Base-by-base conservation (phyloP, 2,113 vertebrate species). In the Formicarius rufipectus region DNA sequence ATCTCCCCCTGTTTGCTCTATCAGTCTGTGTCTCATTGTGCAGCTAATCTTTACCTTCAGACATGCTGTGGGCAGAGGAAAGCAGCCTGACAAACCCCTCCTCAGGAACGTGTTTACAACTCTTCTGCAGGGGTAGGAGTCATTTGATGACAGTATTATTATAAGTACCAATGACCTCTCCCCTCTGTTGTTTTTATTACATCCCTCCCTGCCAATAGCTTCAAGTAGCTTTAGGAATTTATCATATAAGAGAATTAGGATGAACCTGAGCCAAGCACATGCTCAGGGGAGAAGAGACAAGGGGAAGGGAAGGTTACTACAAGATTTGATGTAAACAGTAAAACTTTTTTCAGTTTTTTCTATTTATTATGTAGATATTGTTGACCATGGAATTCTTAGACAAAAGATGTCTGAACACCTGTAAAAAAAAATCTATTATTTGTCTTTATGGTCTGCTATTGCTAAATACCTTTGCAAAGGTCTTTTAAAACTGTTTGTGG, bases 251-350 rank as follows among this genome's bases (percentile, higher is more conserved):
- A 91, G 80, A 91, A 91, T 91, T 82, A 91, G 49, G 53, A 81
- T 73, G 52, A 96, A 82, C 23, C 10, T 4, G 40, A 79, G 62
- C 56, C 93, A 89, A 87, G 21, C 40, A 44, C 59, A 15, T 35
- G 3, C 11, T 0, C 0, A 7, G 7, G 16, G 4, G 3, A n/a
- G 6, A 33, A 25, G 12, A 64, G 50, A 58, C 60, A 6, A 4
- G 2, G 7, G 12, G n/a, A 66, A 58, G 5, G 33, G 28, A 58
- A 77, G 63, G 21, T 60, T 71, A 59, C 35, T 74, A 8, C 12
- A 37, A 27, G 6, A 17, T 14, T 18, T 78, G 16, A 42, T 84
- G 16, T 55, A 67, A 58, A 6, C 15, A 11, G 6, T 27, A 59
- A 66, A 71, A 7, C 39, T 50, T 49, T 55, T 8, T 84, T 91